Percentiles rank a stretch among this genome's conserved stretches.
Evolutionary conservation across 2,797 vertebrate species (phyloP).

Genomic region (Pelodytes ibericus): DNA sequence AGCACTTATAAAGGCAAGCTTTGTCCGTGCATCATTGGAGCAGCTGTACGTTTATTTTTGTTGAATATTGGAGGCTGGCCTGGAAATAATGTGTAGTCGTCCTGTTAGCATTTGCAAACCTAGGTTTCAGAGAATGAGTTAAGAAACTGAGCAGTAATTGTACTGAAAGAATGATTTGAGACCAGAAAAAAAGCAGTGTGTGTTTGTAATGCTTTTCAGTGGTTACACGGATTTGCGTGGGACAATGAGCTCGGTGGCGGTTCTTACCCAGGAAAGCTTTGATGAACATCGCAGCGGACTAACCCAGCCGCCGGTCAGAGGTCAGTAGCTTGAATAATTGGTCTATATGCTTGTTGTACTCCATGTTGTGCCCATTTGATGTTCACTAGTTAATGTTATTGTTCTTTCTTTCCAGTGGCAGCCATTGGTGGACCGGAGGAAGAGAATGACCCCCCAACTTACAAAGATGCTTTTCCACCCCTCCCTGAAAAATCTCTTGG

Average conservation of each 20-base stretch:
- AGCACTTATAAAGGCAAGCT: too few relatives aligned
- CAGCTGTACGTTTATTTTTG: too few relatives aligned
- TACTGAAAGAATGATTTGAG: too few relatives aligned
- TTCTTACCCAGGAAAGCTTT: slow-evolving; percentile 99
- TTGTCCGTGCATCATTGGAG: too few relatives aligned
- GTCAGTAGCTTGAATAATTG: slow-evolving; percentile 61
- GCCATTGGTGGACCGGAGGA: slow-evolving; percentile 86
- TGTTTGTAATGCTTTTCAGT: slow-evolving; percentile 68
- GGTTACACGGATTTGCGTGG: slow-evolving; percentile 94
- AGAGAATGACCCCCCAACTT: slow-evolving; percentile 94
- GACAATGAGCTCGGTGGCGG: slow-evolving; percentile 99
- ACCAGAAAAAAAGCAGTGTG: too few relatives aligned
- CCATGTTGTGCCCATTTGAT: neutral
- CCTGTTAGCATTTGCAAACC: too few relatives aligned
- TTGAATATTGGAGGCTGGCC: too few relatives aligned
- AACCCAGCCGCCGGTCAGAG: slow-evolving; percentile 87
- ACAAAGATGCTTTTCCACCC: slow-evolving; percentile 98
- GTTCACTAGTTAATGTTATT: neutral
- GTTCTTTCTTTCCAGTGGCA: slow-evolving; percentile 69
- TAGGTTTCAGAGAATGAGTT: too few relatives aligned
- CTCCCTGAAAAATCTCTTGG: slow-evolving; percentile 94
- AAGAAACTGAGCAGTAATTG: too few relatives aligned
- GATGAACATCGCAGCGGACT: slow-evolving; percentile 98
- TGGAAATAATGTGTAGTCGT: too few relatives aligned
- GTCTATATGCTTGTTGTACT: neutral